Base-by-base conservation (phyloP, 2,888 invertebrate genomes). In the Lycocerus yunnanus region DNA sequence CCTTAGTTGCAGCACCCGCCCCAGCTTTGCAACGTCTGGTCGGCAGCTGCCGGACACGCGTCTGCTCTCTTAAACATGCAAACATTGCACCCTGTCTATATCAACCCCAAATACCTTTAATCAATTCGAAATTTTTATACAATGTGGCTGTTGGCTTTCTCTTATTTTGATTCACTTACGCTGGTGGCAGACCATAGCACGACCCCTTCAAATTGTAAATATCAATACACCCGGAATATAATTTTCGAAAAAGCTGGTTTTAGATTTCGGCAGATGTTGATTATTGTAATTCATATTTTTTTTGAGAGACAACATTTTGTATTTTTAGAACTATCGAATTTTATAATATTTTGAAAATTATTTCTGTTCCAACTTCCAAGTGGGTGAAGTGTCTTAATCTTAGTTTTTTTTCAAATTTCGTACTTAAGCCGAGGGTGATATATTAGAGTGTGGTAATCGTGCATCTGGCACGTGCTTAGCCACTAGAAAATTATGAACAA, bases 21-120 rank as follows among this genome's bases (percentile, higher is more conserved):
- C 27, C 20, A 73, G 66, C 63, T 69, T 72, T 74, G 76, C 71
- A 75, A 68, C 72, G 78, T 79, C 79, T 79, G 79, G 78, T 73
- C 76, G 76, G 75, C 80, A 80, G 80, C 80, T 80, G 80, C 80
- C 79, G 80, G 80, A 80, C 80, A 80, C 80, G 79, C 80, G 80
- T 78, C 79, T 71, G 76, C 72, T 76, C 76, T 74, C 77, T 73
- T 72, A 73, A 71, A 71, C 69, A 72, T 73, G 75, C 75, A 73
- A 77, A 73, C 77, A 77, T 75, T 71, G 58, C 68, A 71, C 75
- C 77, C 75, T 59, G 65, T 71, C 63, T 61, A 66, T 69, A 74
- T 68, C 66, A 69, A 73, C 73, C 73, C 75, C 75, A 72, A 69
- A 72, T 75, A 69, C 75, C 72, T 73, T 73, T 72, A 73, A 73